Conservation (phyloP, 2,113 vertebrate genomes). For the Amphilophus citrinellus region DNA sequence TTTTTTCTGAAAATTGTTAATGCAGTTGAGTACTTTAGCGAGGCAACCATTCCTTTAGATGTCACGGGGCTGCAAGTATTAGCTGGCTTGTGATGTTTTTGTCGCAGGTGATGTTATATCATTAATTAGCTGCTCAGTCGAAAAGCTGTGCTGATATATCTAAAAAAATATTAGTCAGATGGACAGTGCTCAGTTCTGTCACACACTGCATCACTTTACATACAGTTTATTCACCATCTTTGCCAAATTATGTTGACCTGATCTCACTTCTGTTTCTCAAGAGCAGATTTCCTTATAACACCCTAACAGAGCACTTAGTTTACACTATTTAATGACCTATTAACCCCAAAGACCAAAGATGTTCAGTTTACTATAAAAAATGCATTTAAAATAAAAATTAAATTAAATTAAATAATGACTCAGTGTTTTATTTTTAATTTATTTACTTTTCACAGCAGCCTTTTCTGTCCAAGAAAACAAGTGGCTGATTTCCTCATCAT, state of each 20-base stretch:
- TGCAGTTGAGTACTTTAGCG: background rate
- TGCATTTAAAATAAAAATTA: background rate
- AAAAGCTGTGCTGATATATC: background rate
- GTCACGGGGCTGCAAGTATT: background rate
- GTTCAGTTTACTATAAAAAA: background rate
- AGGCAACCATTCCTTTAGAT: background rate
- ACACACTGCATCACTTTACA: background rate
- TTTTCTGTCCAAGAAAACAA: conserved; percentile 1
- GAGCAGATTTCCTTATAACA: background rate
- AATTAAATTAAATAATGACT: background rate
- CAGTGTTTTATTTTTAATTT: background rate
- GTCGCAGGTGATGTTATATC: background rate
- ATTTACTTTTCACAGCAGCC: background rate
- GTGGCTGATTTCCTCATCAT: background rate
- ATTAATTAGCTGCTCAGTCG: background rate
- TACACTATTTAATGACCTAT: background rate
- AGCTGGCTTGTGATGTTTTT: background rate
- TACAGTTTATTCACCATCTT: too few species aligned
- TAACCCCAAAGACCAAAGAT: background rate
- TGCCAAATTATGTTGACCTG: too few species aligned
- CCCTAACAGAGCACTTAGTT: background rate
- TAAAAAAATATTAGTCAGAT: conserved; percentile 7
- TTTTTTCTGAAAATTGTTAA: background rate
- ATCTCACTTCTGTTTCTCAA: too few species aligned
- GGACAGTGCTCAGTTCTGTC: background rate